Conservation (phyloP, 2,888 invertebrate genomes). For the Graphium colonna region DNA sequence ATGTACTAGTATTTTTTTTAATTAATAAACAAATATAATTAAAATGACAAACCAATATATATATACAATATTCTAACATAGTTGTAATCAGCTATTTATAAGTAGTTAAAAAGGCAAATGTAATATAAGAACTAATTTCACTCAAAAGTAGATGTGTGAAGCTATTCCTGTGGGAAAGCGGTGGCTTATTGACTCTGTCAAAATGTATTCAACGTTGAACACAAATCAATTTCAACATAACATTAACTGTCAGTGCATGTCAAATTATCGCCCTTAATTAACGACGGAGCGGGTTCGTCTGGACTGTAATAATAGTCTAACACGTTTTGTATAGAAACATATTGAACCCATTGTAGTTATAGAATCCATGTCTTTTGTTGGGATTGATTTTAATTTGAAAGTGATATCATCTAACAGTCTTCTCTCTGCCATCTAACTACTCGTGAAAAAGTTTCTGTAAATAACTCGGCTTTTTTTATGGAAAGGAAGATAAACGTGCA, state of each 20-base stretch:
- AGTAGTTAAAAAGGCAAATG: too few relatives aligned
- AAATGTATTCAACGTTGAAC: constrained; percentile 76
- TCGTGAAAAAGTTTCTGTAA: too few relatives aligned
- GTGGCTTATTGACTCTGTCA: constrained; percentile 78
- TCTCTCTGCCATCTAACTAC: too few relatives aligned
- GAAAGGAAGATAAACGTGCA: too few relatives aligned
- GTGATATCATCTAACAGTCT: not conserved
- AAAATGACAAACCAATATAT: too few relatives aligned
- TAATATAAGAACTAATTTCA: not conserved
- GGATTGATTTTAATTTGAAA: constrained; percentile 1
- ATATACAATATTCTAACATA: too few relatives aligned
- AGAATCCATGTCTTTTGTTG: not conserved
- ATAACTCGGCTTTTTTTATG: too few relatives aligned
- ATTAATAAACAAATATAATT: too few relatives aligned
- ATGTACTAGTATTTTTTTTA: too few relatives aligned
- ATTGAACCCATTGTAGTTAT: constrained; percentile 30
- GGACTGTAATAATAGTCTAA: constrained; percentile 56
- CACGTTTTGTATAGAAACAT: constrained; percentile 41
- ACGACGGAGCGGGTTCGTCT: constrained; percentile 59
- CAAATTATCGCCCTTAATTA: constrained; percentile 73
- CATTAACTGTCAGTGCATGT: constrained; percentile 74
- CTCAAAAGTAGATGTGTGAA: constrained; percentile 24
- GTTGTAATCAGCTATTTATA: too few relatives aligned
- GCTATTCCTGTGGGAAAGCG: constrained; percentile 48
- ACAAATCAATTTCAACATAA: constrained; percentile 76